Conservation (phyloP, 2,888 invertebrate genomes). For the Coleophora flavipennella region DNA sequence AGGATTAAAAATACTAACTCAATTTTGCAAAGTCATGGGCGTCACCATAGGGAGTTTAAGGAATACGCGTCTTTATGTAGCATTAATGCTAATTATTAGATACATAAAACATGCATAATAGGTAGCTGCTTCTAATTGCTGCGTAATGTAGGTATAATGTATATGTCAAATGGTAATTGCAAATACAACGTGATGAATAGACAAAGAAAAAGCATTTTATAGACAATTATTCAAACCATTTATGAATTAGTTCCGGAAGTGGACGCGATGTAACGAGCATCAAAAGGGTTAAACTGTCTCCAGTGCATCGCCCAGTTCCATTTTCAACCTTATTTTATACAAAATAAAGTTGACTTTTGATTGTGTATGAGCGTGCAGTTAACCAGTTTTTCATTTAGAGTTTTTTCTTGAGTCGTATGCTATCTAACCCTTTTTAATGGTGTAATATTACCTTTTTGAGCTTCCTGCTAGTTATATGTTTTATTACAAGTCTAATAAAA, state of each 20-base stretch:
- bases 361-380: background rate
- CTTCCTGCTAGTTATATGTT: constrained; percentile 18
- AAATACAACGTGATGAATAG: constrained; percentile 26
- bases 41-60: no score
- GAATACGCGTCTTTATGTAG: no score
- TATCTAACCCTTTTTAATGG: constrained; percentile 34
- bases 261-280: constrained; percentile 16
- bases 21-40: no score
- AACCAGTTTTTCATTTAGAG: background rate
- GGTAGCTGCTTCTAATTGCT: no score
- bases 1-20: no score
- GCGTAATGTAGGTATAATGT: no score
- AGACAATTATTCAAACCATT: constrained; percentile 35
- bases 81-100: no score
- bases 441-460: constrained; percentile 26
- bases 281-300: constrained; percentile 12
- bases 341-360: background rate
- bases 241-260: constrained; percentile 26
- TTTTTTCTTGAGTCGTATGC: constrained; percentile 32
- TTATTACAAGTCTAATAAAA: constrained; percentile 18
- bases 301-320: background rate
- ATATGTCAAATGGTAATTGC: constrained; percentile 7
- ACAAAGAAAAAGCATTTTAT: constrained; percentile 35
- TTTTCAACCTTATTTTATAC: background rate
- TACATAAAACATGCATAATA: no score